phyloP scores from a whole-genome alignment of 2,113 vertebrate species.

The Siphamia tubifer region DNA sequence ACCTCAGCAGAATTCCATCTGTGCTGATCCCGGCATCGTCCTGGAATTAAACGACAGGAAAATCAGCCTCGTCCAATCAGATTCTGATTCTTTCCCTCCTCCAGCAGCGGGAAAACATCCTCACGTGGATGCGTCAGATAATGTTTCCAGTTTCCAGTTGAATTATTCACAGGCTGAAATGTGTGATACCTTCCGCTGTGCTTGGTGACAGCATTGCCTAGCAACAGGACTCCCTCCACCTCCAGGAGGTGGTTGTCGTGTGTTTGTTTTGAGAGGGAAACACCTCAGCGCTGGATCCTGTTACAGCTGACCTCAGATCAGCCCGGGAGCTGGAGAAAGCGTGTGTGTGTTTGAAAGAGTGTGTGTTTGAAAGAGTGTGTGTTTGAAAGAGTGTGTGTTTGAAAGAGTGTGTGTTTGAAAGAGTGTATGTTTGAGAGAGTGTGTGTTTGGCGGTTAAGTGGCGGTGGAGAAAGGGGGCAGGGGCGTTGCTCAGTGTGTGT shows the following conservation, averaged over 20 bases:
- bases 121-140: not conserved
- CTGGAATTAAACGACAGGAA: not conserved
- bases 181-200: not conserved
- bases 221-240: constrained; percentile 10
- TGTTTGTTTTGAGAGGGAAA: constrained; percentile 20
- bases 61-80: not conserved
- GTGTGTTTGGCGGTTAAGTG: too few species aligned
- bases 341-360: too few species aligned
- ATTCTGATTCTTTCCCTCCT: not conserved
- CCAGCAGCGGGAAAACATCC: too few species aligned
- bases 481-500: not conserved
- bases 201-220: not conserved
- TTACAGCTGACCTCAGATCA: constrained; percentile 5
- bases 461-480: constrained; percentile 3
- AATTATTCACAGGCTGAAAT: not conserved
- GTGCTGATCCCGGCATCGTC: not conserved
- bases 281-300: not conserved
- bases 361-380: too few species aligned
- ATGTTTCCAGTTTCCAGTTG: too few species aligned
- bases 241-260: not conserved
- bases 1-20: not conserved
- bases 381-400: too few species aligned
- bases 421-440: too few species aligned
- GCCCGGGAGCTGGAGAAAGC: not conserved
- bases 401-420: too few species aligned